phyloP scores from a whole-genome alignment of 2,113 vertebrate species.

The Alces alces region DNA sequence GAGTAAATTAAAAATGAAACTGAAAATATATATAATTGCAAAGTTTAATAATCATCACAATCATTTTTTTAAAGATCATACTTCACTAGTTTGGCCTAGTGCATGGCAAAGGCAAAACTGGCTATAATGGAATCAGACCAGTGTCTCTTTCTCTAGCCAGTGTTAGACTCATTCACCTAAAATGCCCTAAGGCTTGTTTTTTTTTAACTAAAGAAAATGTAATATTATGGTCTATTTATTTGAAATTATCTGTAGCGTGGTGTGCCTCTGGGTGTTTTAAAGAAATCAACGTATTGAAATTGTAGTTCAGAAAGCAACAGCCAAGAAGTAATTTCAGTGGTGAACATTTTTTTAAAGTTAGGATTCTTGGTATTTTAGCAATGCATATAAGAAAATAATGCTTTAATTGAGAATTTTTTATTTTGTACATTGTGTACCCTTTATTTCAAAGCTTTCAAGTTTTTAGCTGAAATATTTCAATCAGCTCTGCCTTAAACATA shows the following conservation, averaged over 20 bases:
- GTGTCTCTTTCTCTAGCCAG: not conserved
- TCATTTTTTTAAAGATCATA: slow-evolving; percentile 20
- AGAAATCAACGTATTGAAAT: slow-evolving; percentile 40
- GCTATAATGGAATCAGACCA: slow-evolving; percentile 19
- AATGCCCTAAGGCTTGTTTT: not conserved
- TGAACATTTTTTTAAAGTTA: slow-evolving; percentile 49
- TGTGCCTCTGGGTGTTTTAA: slow-evolving; percentile 2
- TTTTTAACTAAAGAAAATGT: slow-evolving; percentile 24
- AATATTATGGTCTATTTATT: not conserved
- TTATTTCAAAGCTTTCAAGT: slow-evolving; percentile 47
- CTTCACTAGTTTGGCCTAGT: slow-evolving; percentile 20
- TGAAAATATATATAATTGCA: slow-evolving; percentile 28
- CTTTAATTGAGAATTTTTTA: slow-evolving; percentile 27
- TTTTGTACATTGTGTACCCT: not conserved
- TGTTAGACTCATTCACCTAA: slow-evolving; percentile 21
- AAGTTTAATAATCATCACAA: slow-evolving; percentile 34
- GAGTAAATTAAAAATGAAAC: slow-evolving; percentile 24
- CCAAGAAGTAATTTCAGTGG: slow-evolving; percentile 51
- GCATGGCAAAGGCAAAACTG: slow-evolving; percentile 27
- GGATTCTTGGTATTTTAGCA: slow-evolving; percentile 29
- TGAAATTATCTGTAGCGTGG: slow-evolving; percentile 29
- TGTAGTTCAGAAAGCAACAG: slow-evolving; percentile 15
- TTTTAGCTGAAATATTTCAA: slow-evolving; percentile 40
- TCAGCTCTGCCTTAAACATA: slow-evolving; percentile 8
- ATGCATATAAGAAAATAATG: slow-evolving; percentile 14